Percentiles rank a stretch among this genome's conserved stretches.
phyloP scores from a whole-genome alignment of 2,888 invertebrate species.

The Drosophila atroscutellata region DNA sequence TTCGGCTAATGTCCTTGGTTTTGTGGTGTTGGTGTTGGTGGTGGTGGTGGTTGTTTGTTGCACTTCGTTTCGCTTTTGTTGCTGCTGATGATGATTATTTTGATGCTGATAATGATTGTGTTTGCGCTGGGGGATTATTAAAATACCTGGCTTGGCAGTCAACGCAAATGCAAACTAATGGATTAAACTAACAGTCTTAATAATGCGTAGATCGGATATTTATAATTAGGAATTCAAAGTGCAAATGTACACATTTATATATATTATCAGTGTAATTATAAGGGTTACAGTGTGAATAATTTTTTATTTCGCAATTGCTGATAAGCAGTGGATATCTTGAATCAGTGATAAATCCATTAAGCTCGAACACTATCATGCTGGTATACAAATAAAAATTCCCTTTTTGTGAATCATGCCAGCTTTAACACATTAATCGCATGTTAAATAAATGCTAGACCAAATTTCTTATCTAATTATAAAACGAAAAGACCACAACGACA shows the following conservation, averaged over 20 bases:
- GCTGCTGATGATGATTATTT: slow-evolving; percentile 22
- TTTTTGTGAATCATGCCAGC: slow-evolving; percentile 34
- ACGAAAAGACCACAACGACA: slow-evolving; percentile 26
- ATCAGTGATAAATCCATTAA: slow-evolving; percentile 40
- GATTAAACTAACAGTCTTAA: slow-evolving; percentile 57
- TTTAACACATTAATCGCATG: slow-evolving; percentile 44
- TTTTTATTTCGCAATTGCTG: slow-evolving; percentile 2
- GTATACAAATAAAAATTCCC: slow-evolving; percentile 7
- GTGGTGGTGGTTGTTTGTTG: slow-evolving; percentile 38
- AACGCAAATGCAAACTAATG: slow-evolving; percentile 21
- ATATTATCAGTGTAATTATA: neutral
- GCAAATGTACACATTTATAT: neutral
- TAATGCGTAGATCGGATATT: slow-evolving; percentile 24
- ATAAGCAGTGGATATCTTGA: slow-evolving; percentile 2
- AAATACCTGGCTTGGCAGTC: slow-evolving; percentile 43
- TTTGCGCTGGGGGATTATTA: slow-evolving; percentile 65
- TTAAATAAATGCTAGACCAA: slow-evolving; percentile 25
- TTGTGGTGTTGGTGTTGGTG: slow-evolving; percentile 44
- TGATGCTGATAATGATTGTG: slow-evolving; percentile 39
- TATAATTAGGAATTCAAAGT: slow-evolving; percentile 5
- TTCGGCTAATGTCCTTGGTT: slow-evolving; percentile 73
- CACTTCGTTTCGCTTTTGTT: slow-evolving; percentile 16
- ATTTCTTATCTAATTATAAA: slow-evolving; percentile 41
- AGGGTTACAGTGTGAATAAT: neutral
- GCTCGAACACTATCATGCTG: slow-evolving; percentile 29